phyloP scores from a whole-genome alignment of 2,113 vertebrate genomes.

The Tetraodon nigroviridis region DNA sequence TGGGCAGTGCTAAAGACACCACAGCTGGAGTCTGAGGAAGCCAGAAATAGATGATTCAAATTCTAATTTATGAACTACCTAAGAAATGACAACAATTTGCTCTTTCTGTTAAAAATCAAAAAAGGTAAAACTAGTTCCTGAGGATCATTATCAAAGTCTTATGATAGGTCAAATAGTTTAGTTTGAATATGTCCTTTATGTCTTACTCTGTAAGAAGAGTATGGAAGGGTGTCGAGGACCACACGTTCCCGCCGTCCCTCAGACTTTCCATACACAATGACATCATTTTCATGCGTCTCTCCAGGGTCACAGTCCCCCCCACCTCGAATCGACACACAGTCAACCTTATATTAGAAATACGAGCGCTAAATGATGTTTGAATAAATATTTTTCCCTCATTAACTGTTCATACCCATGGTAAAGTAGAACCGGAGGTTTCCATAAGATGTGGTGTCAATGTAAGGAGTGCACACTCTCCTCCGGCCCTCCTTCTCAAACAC shows the following conservation, averaged over 20 bases:
- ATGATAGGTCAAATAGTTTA: not conserved
- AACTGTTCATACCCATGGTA: constrained; percentile 80
- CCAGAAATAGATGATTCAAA: not conserved
- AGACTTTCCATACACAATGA: constrained; percentile 83
- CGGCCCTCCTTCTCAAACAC: constrained; percentile 87
- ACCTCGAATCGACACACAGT: constrained; percentile 68
- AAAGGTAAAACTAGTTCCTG: too few species aligned
- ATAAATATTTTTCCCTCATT: not conserved
- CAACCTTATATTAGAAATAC: not conserved
- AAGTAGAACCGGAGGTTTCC: constrained; percentile 96
- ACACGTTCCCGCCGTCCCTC: constrained; percentile 85
- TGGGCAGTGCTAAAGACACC: constrained; percentile 86
- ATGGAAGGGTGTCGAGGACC: constrained; percentile 83
- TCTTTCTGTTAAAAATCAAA: not conserved
- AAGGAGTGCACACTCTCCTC: constrained; percentile 89
- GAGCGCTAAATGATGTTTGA: not conserved
- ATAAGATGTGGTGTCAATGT: constrained; percentile 87
- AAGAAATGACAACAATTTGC: too few species aligned
- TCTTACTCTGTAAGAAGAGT: constrained; percentile 89
- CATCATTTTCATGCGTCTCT: constrained; percentile 87
- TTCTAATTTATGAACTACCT: not conserved
- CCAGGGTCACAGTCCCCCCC: constrained; percentile 86
- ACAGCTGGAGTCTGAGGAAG: constrained; percentile 81
- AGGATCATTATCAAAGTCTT: not conserved
- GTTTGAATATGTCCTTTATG: not conserved